A percentile compares a stretch with the other conserved stretches of the same genome.
Conservation (phyloP, 2,113 vertebrate species). For the Dipodomys ordii region DNA sequence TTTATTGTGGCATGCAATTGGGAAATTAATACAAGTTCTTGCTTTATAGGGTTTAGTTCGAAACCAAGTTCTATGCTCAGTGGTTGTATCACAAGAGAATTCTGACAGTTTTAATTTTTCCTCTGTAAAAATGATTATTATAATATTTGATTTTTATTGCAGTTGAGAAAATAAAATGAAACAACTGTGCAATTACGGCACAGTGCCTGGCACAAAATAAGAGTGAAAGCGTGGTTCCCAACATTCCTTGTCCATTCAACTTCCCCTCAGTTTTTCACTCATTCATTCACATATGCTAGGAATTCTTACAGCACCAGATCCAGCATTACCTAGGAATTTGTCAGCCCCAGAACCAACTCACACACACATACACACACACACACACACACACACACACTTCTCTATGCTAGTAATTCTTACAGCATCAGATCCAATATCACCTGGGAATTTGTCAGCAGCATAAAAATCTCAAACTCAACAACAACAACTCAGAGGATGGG, state of each 20-base stretch:
- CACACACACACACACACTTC: no score
- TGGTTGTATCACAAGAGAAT: neutral
- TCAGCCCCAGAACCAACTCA: no score
- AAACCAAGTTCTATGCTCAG: neutral
- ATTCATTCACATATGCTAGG: neutral
- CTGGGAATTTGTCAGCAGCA: neutral
- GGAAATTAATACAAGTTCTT: conserved; percentile 1
- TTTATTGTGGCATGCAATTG: neutral
- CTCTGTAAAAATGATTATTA: neutral
- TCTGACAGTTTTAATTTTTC: neutral
- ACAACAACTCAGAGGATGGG: neutral
- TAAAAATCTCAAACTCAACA: neutral
- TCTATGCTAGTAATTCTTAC: neutral
- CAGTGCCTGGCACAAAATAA: neutral
- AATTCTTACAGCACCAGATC: no score
- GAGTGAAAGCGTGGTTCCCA: neutral
- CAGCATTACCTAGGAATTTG: no score
- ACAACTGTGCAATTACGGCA: neutral
- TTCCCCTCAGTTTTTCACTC: neutral
- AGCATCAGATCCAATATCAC: neutral
- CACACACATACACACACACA: no score
- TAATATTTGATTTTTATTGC: neutral
- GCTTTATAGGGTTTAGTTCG: neutral
- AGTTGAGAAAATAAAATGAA: conserved; percentile 33
- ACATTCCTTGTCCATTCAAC: neutral